These are phyloP conservation scores for Apamea anceps DNA, from an alignment of 2,888 invertebrate species.

Conservation along the genomic window DNA sequence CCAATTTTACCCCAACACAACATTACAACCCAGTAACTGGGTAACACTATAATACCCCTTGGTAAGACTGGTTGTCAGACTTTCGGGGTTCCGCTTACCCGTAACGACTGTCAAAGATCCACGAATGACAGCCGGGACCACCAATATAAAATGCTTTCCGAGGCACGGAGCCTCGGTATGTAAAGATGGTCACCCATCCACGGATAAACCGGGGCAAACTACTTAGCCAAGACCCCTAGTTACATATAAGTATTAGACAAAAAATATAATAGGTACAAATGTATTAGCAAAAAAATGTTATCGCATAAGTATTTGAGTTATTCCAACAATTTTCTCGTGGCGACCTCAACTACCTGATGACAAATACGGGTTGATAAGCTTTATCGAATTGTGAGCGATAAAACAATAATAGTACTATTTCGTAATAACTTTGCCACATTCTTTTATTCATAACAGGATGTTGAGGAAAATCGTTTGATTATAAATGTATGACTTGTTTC, in stretches of 20 bases:
- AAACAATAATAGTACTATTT: slow-evolving; percentile 50
- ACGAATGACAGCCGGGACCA: too few species aligned
- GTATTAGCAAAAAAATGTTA: slow-evolving; percentile 6
- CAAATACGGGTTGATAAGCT: slow-evolving; percentile 54
- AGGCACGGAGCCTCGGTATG: too few species aligned
- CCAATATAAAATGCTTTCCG: too few species aligned
- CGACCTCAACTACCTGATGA: slow-evolving; percentile 54
- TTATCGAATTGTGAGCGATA: slow-evolving; percentile 62
- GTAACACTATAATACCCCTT: not conserved
- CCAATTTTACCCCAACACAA: too few species aligned
- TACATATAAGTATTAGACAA: too few species aligned
- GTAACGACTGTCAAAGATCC: not conserved
- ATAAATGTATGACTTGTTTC: slow-evolving; percentile 19
- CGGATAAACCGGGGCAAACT: too few species aligned
- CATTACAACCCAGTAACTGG: too few species aligned
- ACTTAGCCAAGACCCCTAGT: too few species aligned
- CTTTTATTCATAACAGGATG: slow-evolving; percentile 51
- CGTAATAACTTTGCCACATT: slow-evolving; percentile 57
- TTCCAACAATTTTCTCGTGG: slow-evolving; percentile 38
- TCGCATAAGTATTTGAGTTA: slow-evolving; percentile 21
- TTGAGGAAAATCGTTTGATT: slow-evolving; percentile 40
- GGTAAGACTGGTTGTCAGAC: not conserved
- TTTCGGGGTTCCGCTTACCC: not conserved
- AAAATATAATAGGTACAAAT: too few species aligned
- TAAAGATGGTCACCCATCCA: too few species aligned